A percentile compares a stretch with the other conserved stretches of the same genome.
phyloP scores from a whole-genome alignment of 2,888 invertebrate genomes.

The Caenorhabditis sp. region DNA sequence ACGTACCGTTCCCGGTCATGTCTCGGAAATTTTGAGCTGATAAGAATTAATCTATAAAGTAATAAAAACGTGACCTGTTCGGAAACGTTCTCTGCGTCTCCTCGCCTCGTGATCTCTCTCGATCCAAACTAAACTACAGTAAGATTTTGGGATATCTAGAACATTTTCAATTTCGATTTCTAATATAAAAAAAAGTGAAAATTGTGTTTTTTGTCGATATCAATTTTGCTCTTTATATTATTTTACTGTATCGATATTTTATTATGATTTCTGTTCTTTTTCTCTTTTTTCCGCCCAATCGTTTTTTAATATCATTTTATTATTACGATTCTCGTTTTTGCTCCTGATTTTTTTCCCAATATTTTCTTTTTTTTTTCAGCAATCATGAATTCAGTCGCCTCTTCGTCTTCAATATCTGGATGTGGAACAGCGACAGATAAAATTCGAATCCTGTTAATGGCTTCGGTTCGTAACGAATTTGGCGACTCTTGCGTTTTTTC shows the following conservation, averaged over 20 bases:
- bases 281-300: neutral
- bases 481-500: conserved; percentile 29
- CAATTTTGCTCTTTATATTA: neutral
- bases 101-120: too few species aligned
- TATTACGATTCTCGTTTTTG: neutral
- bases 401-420: conserved; percentile 16
- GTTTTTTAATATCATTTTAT: conserved; percentile 1
- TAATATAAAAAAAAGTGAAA: too few species aligned
- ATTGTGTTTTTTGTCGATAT: neutral
- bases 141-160: too few species aligned
- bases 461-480: conserved; percentile 37
- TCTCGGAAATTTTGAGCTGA: too few species aligned
- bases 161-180: too few species aligned
- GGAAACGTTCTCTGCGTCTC: too few species aligned
- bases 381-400: neutral
- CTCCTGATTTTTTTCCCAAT: neutral
- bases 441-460: conserved; percentile 32
- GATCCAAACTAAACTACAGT: too few species aligned
- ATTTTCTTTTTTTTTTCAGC: neutral
- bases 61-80: too few species aligned
- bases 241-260: neutral
- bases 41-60: too few species aligned
- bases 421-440: conserved; percentile 26
- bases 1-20: too few species aligned
- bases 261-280: neutral